Evolutionary conservation across 2,113 vertebrate species (phyloP).

Genomic region (Porphyrio hochstetteri): DNA sequence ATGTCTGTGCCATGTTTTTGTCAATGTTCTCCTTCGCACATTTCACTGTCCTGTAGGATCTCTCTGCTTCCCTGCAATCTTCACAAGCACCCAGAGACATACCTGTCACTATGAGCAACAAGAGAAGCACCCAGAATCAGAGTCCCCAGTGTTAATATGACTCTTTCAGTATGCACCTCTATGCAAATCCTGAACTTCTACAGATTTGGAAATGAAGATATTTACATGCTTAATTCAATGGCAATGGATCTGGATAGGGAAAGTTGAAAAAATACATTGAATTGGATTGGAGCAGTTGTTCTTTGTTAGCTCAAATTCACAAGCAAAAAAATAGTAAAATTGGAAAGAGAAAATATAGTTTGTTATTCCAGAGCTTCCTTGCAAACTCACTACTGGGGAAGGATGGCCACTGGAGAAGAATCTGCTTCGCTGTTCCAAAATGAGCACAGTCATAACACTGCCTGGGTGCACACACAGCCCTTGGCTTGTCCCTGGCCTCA

Average conservation of each 20-base stretch:
- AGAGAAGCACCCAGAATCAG: not conserved
- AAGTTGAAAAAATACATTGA: not conserved
- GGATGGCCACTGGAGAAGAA: fast-evolving
- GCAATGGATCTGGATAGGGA: not conserved
- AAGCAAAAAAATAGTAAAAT: not conserved
- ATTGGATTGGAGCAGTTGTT: not conserved
- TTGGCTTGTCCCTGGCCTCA: not conserved
- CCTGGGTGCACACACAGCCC: not conserved
- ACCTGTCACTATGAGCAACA: not conserved
- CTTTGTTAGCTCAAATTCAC: not conserved
- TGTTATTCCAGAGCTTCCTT: not conserved
- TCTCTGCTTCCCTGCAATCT: not conserved
- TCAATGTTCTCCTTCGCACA: not conserved
- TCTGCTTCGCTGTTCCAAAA: not conserved
- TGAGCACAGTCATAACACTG: not conserved
- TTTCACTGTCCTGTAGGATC: not conserved
- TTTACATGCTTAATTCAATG: not conserved
- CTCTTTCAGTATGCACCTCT: not conserved
- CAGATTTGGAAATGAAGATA: not conserved
- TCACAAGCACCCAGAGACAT: not conserved
- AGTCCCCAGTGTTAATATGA: not conserved
- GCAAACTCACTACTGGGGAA: not conserved
- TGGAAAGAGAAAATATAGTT: not conserved
- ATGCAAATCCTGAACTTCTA: not conserved
- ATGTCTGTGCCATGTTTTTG: not conserved